phyloP scores from a whole-genome alignment of 2,888 invertebrate genomes.

The Hydraecia micacea region DNA sequence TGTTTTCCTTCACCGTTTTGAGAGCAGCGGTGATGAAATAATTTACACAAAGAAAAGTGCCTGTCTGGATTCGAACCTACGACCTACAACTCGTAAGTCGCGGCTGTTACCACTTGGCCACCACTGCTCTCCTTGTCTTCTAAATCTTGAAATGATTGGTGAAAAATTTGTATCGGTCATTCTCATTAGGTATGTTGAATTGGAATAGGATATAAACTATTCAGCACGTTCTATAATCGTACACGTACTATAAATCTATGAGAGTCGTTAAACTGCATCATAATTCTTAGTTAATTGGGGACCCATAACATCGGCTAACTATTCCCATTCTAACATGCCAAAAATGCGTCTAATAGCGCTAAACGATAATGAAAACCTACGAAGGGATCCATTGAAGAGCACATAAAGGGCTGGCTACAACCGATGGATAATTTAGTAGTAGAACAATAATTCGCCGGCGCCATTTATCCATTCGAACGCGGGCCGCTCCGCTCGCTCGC shows the following conservation, averaged over 20 bases:
- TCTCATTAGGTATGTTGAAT: neutral
- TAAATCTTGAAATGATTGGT: neutral
- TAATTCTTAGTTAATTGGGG: constrained; percentile 50
- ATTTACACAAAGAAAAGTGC: too few species aligned
- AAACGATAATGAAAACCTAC: constrained; percentile 57
- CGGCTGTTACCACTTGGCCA: too few species aligned
- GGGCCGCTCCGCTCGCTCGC: constrained; percentile 53
- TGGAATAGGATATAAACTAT: neutral
- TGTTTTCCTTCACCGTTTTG: too few species aligned
- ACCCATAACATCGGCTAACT: constrained; percentile 37
- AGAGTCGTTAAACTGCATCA: constrained; percentile 3
- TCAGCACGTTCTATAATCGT: too few species aligned
- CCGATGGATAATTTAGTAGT: constrained; percentile 67
- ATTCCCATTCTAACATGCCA: constrained; percentile 47
- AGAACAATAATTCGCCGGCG: constrained; percentile 69
- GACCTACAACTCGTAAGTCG: too few species aligned
- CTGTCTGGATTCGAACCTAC: too few species aligned
- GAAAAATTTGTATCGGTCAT: neutral
- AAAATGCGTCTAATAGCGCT: constrained; percentile 46
- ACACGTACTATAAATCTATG: too few species aligned
- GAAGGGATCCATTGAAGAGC: constrained; percentile 48
- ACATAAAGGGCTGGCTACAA: constrained; percentile 55
- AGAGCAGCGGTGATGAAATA: too few species aligned
- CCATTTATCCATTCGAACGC: constrained; percentile 66
- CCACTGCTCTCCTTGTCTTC: too few species aligned